Conservation (phyloP, 2,113 vertebrate species). For the Trinectes maculatus region DNA sequence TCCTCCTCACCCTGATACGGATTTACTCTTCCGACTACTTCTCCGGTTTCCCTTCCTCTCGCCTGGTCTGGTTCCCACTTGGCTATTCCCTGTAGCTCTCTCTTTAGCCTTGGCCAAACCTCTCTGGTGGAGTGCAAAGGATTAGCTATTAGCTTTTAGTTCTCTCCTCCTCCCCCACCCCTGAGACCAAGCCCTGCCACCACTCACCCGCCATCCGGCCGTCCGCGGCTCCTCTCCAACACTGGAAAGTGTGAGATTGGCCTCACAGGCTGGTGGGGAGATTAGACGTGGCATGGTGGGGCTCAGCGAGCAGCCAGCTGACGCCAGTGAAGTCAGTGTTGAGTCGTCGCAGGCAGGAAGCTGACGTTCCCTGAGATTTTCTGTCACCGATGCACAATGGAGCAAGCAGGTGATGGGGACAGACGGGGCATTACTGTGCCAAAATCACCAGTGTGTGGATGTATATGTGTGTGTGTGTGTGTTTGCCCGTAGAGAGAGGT, state of each 20-base stretch:
- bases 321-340: constrained; percentile 29
- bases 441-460: constrained; percentile 40
- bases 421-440: constrained; percentile 49
- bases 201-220: constrained; percentile 34
- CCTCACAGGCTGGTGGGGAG: constrained; percentile 52
- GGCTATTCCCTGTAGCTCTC: constrained; percentile 38
- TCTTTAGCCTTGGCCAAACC: constrained; percentile 52
- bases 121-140: constrained; percentile 56
- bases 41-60: constrained; percentile 12
- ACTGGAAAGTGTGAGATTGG: constrained; percentile 49
- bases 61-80: constrained; percentile 30
- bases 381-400: constrained; percentile 47
- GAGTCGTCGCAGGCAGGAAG: constrained; percentile 35
- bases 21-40: constrained; percentile 8
- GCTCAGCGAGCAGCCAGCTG: constrained; percentile 52
- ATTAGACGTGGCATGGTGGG: constrained; percentile 56
- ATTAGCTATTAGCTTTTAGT: constrained; percentile 61
- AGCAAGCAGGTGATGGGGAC: constrained; percentile 59
- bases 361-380: constrained; percentile 60
- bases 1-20: constrained; percentile 11
- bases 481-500: constrained; percentile 41
- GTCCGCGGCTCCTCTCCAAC: constrained; percentile 55
- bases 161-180: constrained; percentile 36
- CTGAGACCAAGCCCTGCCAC: constrained; percentile 43
- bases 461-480: not conserved